These are phyloP conservation scores for Onychomys torridus DNA, from an alignment of 2,797 vertebrate species.

Conservation along the genomic window DNA sequence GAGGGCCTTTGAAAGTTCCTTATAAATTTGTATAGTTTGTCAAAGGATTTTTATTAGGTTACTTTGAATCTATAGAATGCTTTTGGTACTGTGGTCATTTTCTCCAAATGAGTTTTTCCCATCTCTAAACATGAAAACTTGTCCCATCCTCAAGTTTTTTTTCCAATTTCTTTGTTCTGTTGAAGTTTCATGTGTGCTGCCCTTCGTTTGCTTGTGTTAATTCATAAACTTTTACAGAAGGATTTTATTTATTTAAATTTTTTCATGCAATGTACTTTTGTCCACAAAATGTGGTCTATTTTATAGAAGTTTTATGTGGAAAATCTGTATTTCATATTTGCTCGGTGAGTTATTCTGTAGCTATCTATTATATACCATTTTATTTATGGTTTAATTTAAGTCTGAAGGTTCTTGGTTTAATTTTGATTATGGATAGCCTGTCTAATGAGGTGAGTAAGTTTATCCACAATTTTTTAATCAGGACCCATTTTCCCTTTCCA, in stretches of 20 bases:
- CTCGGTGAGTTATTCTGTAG: not conserved
- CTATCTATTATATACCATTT: not conserved
- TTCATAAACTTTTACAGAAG: not conserved
- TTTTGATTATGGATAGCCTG: not conserved
- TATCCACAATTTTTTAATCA: not conserved
- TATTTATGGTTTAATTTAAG: not conserved
- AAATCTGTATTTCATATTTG: not conserved
- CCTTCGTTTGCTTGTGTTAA: not conserved
- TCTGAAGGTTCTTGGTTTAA: not conserved
- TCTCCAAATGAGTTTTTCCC: too few species aligned
- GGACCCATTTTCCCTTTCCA: not conserved
- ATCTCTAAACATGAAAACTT: too few species aligned
- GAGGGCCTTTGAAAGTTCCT: too few species aligned
- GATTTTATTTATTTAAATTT: not conserved
- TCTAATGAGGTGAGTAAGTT: not conserved
- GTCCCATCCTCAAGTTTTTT: too few species aligned
- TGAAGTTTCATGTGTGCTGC: not conserved
- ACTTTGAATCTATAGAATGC: too few species aligned
- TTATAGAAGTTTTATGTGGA: not conserved
- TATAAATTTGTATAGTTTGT: not conserved
- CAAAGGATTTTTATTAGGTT: too few species aligned
- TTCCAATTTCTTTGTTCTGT: not conserved
- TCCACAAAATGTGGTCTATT: not conserved
- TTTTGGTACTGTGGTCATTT: too few species aligned
- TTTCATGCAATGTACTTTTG: too few species aligned